These are phyloP conservation scores for Apamea epomidion DNA, from an alignment of 2,888 invertebrate genomes.

Conservation along the genomic window DNA sequence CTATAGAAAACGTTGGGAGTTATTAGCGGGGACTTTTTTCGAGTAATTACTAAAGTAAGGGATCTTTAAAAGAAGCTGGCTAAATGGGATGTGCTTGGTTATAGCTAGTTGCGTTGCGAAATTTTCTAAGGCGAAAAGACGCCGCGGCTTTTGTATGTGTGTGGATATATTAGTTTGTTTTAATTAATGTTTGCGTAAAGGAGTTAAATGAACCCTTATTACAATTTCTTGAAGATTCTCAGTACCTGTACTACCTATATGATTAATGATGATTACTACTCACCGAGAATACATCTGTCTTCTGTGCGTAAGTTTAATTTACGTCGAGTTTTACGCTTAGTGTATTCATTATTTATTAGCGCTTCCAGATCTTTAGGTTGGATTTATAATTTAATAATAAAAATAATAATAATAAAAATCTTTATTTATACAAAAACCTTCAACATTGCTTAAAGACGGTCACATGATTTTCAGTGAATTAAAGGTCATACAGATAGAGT, in stretches of 20 bases:
- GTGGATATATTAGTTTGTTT: not conserved
- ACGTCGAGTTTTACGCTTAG: constrained; percentile 2
- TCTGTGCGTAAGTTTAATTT: constrained; percentile 23
- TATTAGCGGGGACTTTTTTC: constrained; percentile 39
- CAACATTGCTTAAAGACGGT: no score
- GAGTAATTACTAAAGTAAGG: constrained; percentile 61
- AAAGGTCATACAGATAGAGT: no score
- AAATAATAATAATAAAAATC: no score
- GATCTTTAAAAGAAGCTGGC: constrained; percentile 27
- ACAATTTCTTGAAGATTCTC: constrained; percentile 9
- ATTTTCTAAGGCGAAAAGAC: constrained; percentile 1
- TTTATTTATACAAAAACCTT: no score
- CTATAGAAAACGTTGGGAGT: constrained; percentile 49
- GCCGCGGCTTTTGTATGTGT: not conserved
- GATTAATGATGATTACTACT: constrained; percentile 51
- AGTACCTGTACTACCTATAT: no score
- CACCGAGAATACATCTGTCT: constrained; percentile 33
- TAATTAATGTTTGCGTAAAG: constrained; percentile 28
- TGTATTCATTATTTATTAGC: constrained; percentile 5
- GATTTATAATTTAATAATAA: not conserved
- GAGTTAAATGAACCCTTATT: constrained; percentile 23
- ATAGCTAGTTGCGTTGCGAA: not conserved
- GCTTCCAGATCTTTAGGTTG: not conserved
- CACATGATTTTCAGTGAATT: no score
- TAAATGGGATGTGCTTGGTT: constrained; percentile 28